Percentiles rank a stretch among this genome's conserved stretches.
Conservation (phyloP, 2,888 invertebrate genomes). For the Pterobdella sp. region DNA sequence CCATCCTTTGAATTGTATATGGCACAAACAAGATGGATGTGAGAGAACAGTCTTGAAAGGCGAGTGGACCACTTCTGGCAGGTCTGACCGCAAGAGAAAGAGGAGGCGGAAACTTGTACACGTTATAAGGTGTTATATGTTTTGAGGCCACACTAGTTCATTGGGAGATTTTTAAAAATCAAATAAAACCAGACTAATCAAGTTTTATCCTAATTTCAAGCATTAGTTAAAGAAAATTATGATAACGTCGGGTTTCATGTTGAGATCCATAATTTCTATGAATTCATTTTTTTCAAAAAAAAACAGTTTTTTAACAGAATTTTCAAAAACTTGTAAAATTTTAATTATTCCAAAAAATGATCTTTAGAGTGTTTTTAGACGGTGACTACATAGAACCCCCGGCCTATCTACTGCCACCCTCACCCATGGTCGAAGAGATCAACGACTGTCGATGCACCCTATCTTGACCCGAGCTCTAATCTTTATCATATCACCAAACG, state of each 20-base stretch:
- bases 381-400: slow-evolving; percentile 39
- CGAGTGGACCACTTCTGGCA: slow-evolving; percentile 37
- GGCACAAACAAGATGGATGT: slow-evolving; percentile 38
- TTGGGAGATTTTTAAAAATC: no score
- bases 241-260: no score
- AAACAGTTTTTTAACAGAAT: no score
- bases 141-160: no score
- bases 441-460: slow-evolving; percentile 38
- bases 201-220: no score
- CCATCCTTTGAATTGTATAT: slow-evolving; percentile 37
- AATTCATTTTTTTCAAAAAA: no score
- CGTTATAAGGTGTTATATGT: slow-evolving; percentile 35
- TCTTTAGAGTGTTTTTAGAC: slow-evolving; percentile 38
- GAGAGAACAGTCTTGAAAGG: slow-evolving; percentile 39
- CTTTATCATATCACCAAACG: neutral
- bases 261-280: no score
- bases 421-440: slow-evolving; percentile 39
- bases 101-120: slow-evolving; percentile 37
- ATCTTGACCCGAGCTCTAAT: neutral
- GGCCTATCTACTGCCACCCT: slow-evolving; percentile 34
- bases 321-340: no score
- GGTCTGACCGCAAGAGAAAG: slow-evolving; percentile 35
- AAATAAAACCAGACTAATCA: no score
- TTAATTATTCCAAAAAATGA: no score
- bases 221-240: no score